Percentiles rank a stretch among this genome's conserved stretches.
phyloP scores from a whole-genome alignment of 23 tunicate species.

The Ciona savignyi region DNA sequence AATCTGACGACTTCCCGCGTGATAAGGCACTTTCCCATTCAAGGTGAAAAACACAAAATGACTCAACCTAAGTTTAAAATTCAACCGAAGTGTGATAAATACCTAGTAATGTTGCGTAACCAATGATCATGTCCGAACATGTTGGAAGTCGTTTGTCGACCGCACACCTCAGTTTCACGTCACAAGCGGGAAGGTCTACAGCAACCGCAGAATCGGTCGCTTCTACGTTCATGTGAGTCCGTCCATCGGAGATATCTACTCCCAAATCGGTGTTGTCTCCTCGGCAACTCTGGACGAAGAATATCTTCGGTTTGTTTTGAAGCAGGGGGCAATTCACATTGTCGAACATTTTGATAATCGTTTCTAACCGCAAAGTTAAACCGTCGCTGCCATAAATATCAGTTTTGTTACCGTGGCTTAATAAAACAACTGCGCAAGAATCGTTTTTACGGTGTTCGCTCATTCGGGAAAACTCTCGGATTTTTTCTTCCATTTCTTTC shows the following conservation, averaged over 20 bases:
- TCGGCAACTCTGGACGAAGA: constrained; percentile 52
- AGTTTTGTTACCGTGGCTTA: constrained; percentile 35
- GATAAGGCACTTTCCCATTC: no score
- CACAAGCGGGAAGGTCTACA: neutral
- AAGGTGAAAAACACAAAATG: no score
- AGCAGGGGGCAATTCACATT: constrained; percentile 46
- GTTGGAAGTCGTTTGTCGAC: constrained; percentile 38
- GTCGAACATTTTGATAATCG: constrained; percentile 43
- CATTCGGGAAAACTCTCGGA: constrained; percentile 17
- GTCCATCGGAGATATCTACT: constrained; percentile 9
- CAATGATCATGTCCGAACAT: constrained; percentile 52
- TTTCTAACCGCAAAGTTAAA: constrained; percentile 4
- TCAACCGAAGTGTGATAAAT: no score
- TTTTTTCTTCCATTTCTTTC: neutral
- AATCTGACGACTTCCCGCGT: no score
- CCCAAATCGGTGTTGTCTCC: constrained; percentile 2
- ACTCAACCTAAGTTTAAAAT: no score
- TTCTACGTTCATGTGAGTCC: neutral
- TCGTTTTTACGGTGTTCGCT: constrained; percentile 16
- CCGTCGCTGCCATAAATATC: constrained; percentile 60
- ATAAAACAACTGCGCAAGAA: constrained; percentile 24
- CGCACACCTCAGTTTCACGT: neutral
- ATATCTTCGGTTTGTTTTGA: constrained; percentile 74
- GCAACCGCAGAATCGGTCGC: constrained; percentile 5
- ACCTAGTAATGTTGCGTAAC: constrained; percentile 35